phyloP scores from a whole-genome alignment of 92 coral and sea anemone genomes.

The Pocillopora grandis region DNA sequence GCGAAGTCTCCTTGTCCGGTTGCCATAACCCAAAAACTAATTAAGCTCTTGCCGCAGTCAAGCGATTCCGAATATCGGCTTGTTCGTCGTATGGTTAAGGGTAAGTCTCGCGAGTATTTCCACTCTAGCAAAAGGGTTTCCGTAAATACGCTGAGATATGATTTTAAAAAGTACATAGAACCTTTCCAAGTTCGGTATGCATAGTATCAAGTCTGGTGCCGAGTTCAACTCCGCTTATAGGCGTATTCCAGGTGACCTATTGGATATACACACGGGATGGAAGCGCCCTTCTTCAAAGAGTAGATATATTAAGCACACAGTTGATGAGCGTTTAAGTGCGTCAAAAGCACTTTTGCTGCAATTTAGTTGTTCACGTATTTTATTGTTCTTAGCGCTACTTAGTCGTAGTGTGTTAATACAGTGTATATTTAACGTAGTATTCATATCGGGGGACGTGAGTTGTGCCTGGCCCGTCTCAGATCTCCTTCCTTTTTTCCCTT shows the following conservation, averaged over 20 bases:
- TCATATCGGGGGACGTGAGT: too few species aligned
- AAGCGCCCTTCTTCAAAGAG: conserved; percentile 38
- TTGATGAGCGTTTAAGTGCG: conserved; percentile 33
- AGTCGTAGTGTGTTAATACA: too few species aligned
- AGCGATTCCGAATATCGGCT: conserved; percentile 28
- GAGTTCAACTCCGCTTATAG: conserved; percentile 59
- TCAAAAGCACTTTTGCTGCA: conserved; percentile 3
- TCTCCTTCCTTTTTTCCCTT: too few species aligned
- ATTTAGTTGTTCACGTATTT: background rate
- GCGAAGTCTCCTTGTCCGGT: too few species aligned
- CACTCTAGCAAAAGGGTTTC: conserved; percentile 47
- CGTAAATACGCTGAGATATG: conserved; percentile 40
- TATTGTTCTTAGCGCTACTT: too few species aligned
- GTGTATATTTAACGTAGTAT: too few species aligned
- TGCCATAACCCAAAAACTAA: too few species aligned
- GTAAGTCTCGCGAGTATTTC: conserved; percentile 49
- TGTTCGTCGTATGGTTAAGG: conserved; percentile 52
- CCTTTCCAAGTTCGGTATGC: conserved; percentile 44
- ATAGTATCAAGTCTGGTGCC: conserved; percentile 66
- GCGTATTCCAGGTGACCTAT: conserved; percentile 28
- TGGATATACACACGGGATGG: conserved; percentile 72
- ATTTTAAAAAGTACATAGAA: conserved; percentile 38
- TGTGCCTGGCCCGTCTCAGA: too few species aligned
- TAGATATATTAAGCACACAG: conserved; percentile 62
- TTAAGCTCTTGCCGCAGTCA: background rate